A percentile compares a stretch with the other conserved stretches of the same genome.
phyloP scores from a whole-genome alignment of 2,888 invertebrate genomes.

The Cephus rjabovi region DNA sequence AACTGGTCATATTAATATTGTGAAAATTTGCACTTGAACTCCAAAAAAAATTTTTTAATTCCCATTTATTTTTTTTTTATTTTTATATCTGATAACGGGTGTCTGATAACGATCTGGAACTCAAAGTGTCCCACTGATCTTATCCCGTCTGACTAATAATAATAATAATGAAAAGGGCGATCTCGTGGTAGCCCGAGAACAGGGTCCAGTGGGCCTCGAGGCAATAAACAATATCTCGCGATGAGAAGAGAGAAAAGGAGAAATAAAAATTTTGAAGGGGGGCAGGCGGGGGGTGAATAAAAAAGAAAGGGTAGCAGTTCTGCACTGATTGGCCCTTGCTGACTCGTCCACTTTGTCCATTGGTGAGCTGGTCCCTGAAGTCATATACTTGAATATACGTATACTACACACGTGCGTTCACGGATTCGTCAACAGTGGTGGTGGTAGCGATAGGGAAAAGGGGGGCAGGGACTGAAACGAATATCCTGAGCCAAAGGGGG shows the following conservation, averaged over 20 bases:
- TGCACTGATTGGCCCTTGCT: constrained; percentile 44
- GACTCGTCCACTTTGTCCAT: constrained; percentile 37
- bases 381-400: constrained; percentile 57
- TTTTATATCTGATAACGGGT: too few relatives aligned
- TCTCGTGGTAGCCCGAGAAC: too few relatives aligned
- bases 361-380: constrained; percentile 18
- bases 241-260: constrained; percentile 18
- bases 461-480: constrained; percentile 6
- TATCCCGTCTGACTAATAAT: too few relatives aligned
- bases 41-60: too few relatives aligned
- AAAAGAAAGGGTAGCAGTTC: constrained; percentile 33
- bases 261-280: constrained; percentile 26
- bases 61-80: too few relatives aligned
- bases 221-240: constrained; percentile 8
- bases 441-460: constrained; percentile 13
- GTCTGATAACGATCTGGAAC: too few relatives aligned
- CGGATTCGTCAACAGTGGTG: constrained; percentile 15
- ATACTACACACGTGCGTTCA: not conserved
- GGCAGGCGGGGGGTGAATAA: not conserved
- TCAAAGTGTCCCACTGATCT: too few relatives aligned
- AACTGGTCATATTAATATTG: too few relatives aligned
- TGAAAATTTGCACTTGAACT: too few relatives aligned
- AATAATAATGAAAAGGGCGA: too few relatives aligned
- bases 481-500: constrained; percentile 13
- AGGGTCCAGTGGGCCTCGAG: not conserved